Evolutionary conservation across 2,113 vertebrate genomes (phyloP).

Genomic region (Channa argus): DNA sequence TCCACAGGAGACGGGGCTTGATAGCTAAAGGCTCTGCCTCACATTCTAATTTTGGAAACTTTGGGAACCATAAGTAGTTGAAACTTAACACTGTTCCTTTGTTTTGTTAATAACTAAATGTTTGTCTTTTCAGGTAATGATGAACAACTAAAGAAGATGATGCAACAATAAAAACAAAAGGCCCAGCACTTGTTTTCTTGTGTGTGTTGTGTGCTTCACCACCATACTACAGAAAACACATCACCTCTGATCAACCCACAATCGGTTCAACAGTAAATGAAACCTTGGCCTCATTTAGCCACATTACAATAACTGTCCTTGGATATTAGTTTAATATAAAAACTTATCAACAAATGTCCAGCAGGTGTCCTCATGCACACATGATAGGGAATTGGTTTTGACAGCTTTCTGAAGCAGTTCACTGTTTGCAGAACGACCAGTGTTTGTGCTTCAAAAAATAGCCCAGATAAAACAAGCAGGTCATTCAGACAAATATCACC

Average conservation of each 20-base stretch:
- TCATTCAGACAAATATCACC: conserved; percentile 7
- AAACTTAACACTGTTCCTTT: neutral
- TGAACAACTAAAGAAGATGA: conserved; percentile 75
- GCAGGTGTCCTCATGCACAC: conserved; percentile 77
- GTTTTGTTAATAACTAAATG: neutral
- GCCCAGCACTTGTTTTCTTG: neutral
- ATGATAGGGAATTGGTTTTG: conserved; percentile 52
- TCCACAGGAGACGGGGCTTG: no score
- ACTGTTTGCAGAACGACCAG: neutral
- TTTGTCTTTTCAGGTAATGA: conserved; percentile 76
- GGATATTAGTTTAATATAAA: neutral
- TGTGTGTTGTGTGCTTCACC: neutral
- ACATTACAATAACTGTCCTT: neutral
- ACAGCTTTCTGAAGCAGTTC: conserved; percentile 32
- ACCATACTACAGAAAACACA: neutral
- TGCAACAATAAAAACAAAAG: conserved; percentile 60
- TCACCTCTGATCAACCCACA: neutral
- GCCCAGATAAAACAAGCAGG: conserved; percentile 1
- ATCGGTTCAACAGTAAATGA: neutral
- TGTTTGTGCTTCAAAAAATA: conserved; percentile 10
- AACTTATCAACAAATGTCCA: conserved; percentile 63
- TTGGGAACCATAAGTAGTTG: no score
- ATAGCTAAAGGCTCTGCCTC: no score
- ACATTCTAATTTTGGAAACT: no score
- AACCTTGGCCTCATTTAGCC: neutral